phyloP scores from a whole-genome alignment of 2,113 vertebrate genomes.

The Poecilia latipinna region DNA sequence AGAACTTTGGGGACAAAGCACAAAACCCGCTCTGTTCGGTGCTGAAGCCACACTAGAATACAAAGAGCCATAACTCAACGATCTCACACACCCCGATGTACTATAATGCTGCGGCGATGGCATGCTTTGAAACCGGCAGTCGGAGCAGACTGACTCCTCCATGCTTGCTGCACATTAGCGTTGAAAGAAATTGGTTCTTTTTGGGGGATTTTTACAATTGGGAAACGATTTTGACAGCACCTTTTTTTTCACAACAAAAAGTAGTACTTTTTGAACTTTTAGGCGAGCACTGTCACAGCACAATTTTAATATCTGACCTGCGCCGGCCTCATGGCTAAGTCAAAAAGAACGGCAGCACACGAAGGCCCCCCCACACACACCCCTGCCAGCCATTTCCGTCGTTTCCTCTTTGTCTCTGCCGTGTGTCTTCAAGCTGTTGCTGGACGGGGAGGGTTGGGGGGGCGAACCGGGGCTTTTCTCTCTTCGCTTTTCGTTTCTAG shows the following conservation, averaged over 20 bases:
- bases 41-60: constrained; percentile 76
- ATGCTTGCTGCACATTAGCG: constrained; percentile 63
- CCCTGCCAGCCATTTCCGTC: constrained; percentile 51
- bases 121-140: constrained; percentile 62
- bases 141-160: constrained; percentile 46
- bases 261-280: constrained; percentile 54
- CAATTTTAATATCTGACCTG: constrained; percentile 51
- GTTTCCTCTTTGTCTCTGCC: constrained; percentile 62
- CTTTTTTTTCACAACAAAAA: constrained; percentile 41
- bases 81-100: constrained; percentile 63
- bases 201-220: constrained; percentile 17
- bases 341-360: constrained; percentile 54
- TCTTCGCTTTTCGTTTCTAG: constrained; percentile 69
- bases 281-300: constrained; percentile 61
- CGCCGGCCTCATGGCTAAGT: constrained; percentile 58
- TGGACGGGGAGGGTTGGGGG: constrained; percentile 47
- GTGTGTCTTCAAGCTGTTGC: constrained; percentile 75
- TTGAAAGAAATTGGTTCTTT: constrained; percentile 28
- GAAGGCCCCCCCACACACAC: constrained; percentile 46
- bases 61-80: constrained; percentile 79
- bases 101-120: constrained; percentile 63
- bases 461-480: constrained; percentile 72
- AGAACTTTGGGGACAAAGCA: constrained; percentile 90
- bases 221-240: constrained; percentile 45
- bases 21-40: constrained; percentile 89